Percentiles rank a stretch among this genome's conserved stretches.
phyloP scores from a whole-genome alignment of 2,113 vertebrate genomes.

The Poeciliopsis prolifica region DNA sequence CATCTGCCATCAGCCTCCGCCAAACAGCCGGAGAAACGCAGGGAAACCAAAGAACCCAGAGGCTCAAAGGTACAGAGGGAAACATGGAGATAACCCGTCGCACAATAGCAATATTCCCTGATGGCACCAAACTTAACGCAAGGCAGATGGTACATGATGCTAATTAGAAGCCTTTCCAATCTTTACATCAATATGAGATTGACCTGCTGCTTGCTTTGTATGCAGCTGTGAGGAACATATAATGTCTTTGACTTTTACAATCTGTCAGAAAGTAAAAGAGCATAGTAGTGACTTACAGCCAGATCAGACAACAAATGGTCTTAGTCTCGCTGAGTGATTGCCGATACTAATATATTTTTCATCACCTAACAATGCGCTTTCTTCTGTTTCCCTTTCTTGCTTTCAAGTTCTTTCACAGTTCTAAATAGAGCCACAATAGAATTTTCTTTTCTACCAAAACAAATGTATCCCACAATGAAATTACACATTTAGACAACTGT shows the following conservation, averaged over 20 bases:
- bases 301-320: constrained; percentile 12
- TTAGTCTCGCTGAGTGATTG: constrained; percentile 17
- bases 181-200: constrained; percentile 40
- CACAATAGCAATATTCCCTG: constrained; percentile 40
- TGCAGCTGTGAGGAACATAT: constrained; percentile 10
- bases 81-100: constrained; percentile 19
- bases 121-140: constrained; percentile 45
- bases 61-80: constrained; percentile 26
- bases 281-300: constrained; percentile 6
- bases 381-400: constrained; percentile 20
- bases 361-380: constrained; percentile 13
- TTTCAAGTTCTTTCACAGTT: constrained; percentile 1
- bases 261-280: constrained; percentile 15
- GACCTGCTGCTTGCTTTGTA: constrained; percentile 36
- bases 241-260: constrained; percentile 29
- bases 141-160: constrained; percentile 68
- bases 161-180: constrained; percentile 66
- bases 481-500: neutral
- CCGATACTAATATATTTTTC: constrained; percentile 18
- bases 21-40: constrained; percentile 19
- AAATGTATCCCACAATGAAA: neutral
- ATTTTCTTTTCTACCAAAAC: constrained; percentile 16
- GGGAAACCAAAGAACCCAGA: constrained; percentile 15
- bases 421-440: neutral
- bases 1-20: constrained; percentile 42